Percentiles rank a stretch among this genome's conserved stretches.
These are phyloP conservation scores for Rhizomys pruinosus DNA, from an alignment of 2,113 vertebrate genomes.

Conservation along the genomic window DNA sequence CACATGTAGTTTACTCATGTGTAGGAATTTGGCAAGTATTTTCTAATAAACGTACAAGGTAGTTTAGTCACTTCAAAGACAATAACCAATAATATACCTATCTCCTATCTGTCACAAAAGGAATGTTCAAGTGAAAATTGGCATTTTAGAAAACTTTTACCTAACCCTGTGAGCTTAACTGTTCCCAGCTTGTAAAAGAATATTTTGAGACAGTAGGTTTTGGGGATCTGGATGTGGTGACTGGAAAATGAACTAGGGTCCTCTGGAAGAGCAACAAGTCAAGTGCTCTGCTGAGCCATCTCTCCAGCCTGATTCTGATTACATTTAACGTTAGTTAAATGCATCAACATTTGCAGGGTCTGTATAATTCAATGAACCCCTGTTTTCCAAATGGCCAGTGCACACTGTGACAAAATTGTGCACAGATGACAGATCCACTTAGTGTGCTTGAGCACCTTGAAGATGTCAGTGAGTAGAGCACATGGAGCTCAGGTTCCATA, in stretches of 20 bases:
- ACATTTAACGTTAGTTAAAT: not conserved
- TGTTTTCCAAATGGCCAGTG: conserved; percentile 32
- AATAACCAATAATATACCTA: conserved; percentile 7
- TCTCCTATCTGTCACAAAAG: conserved; percentile 25
- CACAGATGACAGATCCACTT: not conserved
- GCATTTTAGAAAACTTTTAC: conserved; percentile 3
- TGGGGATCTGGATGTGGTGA: too few species aligned
- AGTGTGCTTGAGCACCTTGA: not conserved
- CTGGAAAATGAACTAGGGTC: too few species aligned
- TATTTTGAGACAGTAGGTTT: too few species aligned
- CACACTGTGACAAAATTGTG: not conserved
- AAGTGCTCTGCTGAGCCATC: too few species aligned
- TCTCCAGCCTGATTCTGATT: not conserved
- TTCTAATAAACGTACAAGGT: not conserved
- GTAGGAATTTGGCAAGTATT: not conserved
- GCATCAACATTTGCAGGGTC: not conserved
- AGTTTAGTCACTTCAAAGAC: not conserved
- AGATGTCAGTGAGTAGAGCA: conserved; percentile 8
- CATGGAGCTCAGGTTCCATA: not conserved
- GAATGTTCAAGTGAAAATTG: conserved; percentile 57
- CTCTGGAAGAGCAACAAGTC: too few species aligned
- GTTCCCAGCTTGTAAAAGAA: not conserved
- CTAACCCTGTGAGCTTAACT: not conserved
- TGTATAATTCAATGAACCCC: not conserved
- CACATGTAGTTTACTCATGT: not conserved